Base-by-base conservation (phyloP, 2,113 vertebrate species). In the Corythornis cristatus region DNA sequence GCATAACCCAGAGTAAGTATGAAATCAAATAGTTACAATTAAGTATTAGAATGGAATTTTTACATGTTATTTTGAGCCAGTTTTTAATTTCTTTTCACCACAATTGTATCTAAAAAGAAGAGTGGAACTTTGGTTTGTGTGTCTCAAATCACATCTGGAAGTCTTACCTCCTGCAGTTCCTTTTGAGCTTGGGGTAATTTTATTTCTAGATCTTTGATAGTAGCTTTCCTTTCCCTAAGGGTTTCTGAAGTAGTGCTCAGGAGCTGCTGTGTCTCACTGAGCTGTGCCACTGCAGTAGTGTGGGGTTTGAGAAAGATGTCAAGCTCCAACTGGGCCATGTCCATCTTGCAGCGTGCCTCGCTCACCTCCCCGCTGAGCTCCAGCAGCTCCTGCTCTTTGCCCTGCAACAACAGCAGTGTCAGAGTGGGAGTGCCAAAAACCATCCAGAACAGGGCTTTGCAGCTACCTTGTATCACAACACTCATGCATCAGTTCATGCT, bases 121-220 rank as follows among this genome's bases (percentile, higher is more conserved):
- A 68, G 25, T 0, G 18, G 3, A 66, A 9, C 17, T 66, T 66
- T 12, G 60, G 5, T 64, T 13, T 60, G 25, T 23, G 45, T 29
- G 21, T 28, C 46, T 66, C 22, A 5, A 3, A 29, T 66, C 3
- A 15, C 3, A 6, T 5, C 40, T 4, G 7, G 35, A 57, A 43
- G 51, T 25, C 96, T 96, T 94, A 99, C 99, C 99, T 98, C 97
- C 76, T 97, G 98, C 66, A 99, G 96, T 65, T 99, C 97, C 79
- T 96, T 78, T 88, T 99, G 98, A 58, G 94, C 96, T 60, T 97
- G 93, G 11, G 99, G 99, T 37, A 99, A 93, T 77, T 98, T 98
- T 54, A 37, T 71, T 22, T 97, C 66, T 42, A 99, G 94, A 28
- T 99, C 98, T 93, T 95, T 96, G 76, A 99, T 98, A 61, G 98